Evolutionary conservation across 2,888 invertebrate species (phyloP), one percentile per base, ranked within the genome.

Genomic region (Cylloceria caligata): DNA sequence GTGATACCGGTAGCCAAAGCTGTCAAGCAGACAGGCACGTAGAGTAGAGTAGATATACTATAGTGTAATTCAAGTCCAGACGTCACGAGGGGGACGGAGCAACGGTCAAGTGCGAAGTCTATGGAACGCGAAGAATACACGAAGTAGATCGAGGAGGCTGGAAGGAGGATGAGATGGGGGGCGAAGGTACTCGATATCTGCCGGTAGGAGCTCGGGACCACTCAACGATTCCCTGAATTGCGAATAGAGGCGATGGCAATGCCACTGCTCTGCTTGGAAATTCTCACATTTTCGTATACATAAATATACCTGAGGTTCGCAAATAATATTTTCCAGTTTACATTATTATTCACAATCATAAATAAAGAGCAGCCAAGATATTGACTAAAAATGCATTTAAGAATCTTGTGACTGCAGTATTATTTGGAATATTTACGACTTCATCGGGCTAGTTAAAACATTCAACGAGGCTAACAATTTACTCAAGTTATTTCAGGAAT

Each of bases 41-140:
- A 49, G 73, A 21, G 39, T 47, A 27, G 30, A 76, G 49, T 42
- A 11, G 24, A 42, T 75, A 55, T 64, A 65, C 45, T 19, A 36
- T 19, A 69, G 30, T 24, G 39, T 34, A 62, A 39, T 73, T 68
- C 73, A 57, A 71, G 65, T 69, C 55, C 77, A 69, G 55, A 78
- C 36, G 68, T 62, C 49, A 9, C 19, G 64, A 74, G n/a, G 42
- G 4, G 30, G 30, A 73, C 19, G 47, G 55, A 73, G 68, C 62
- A 72, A 73, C 52, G 81, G 68, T 81, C 76, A 76, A 81, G 76
- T 72, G 72, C 68, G 72, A 62, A 71, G 80, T 71, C 80, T 30
- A 71, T 65, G 71, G 62, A 71, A 67, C 76, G 57, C 60, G 52
- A 67, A 36, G 36, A 64, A 67, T 68, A 55, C 47, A 16, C 62